phyloP scores from a whole-genome alignment of 2,113 vertebrate genomes.

The Chionomys nivalis region DNA sequence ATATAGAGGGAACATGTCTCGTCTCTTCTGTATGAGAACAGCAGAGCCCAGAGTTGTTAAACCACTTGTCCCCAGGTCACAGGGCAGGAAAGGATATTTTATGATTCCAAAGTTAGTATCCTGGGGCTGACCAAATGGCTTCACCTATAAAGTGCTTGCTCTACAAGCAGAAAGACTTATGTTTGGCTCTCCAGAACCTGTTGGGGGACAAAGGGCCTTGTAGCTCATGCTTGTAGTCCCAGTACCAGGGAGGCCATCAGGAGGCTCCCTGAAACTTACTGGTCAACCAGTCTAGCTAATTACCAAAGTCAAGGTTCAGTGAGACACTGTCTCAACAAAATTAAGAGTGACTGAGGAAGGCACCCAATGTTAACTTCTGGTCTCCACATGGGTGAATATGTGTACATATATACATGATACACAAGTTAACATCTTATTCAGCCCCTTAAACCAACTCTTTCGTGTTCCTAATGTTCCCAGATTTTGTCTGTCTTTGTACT shows the following conservation, averaged over 20 bases:
- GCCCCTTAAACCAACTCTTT: background rate
- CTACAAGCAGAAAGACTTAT: background rate
- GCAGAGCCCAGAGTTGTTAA: background rate
- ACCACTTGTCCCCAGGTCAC: background rate
- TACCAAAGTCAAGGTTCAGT: background rate
- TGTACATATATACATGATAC: background rate
- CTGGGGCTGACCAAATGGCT: background rate
- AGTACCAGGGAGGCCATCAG: background rate
- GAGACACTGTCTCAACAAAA: background rate
- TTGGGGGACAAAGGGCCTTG: background rate
- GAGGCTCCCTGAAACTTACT: background rate
- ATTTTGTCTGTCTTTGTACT: background rate
- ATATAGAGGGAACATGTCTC: background rate
- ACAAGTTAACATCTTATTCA: background rate
- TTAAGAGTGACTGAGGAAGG: background rate
- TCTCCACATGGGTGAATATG: background rate
- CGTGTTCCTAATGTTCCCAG: background rate
- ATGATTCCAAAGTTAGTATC: constrained; percentile 30
- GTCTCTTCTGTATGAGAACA: background rate
- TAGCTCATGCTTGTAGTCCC: background rate
- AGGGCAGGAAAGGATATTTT: background rate
- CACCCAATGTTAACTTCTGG: background rate
- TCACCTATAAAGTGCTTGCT: background rate
- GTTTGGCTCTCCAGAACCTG: background rate
- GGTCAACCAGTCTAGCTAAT: background rate